Percentiles rank a stretch among this genome's conserved stretches.
phyloP scores from a whole-genome alignment of 2,113 vertebrate genomes.

The Trogon surrucura region DNA sequence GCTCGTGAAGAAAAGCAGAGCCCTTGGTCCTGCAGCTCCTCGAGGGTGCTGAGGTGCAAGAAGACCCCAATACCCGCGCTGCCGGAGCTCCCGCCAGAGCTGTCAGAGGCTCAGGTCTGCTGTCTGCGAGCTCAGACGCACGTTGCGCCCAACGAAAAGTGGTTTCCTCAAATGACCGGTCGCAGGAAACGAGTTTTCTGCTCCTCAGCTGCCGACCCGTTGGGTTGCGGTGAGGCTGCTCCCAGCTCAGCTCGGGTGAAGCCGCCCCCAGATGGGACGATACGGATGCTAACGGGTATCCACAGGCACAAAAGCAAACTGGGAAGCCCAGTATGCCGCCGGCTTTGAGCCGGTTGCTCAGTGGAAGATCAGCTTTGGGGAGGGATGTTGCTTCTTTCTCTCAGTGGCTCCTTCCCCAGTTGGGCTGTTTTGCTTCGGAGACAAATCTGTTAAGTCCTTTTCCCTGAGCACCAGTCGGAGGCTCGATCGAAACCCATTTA shows the following conservation, averaged over 20 bases:
- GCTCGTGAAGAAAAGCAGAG: neutral
- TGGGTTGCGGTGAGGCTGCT: neutral
- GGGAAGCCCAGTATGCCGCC: neutral
- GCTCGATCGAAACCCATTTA: neutral
- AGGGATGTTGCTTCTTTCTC: neutral
- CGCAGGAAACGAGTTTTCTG: neutral
- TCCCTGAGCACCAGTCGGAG: neutral
- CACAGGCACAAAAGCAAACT: neutral
- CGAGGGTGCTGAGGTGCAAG: rapidly evolving
- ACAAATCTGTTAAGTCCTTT: neutral
- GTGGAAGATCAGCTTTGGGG: neutral
- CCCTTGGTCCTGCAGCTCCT: neutral
- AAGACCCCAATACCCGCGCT: rapidly evolving
- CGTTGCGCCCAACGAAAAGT: neutral
- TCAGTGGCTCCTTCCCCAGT: neutral
- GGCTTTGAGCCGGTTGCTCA: neutral
- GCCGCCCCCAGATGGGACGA: rapidly evolving
- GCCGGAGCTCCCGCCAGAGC: neutral
- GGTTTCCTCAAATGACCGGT: neutral
- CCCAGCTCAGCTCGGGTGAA: rapidly evolving
- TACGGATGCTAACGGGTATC: neutral
- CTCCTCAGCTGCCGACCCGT: neutral
- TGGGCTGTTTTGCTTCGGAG: neutral
- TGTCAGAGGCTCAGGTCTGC: neutral
- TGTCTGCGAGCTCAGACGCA: neutral